These are phyloP conservation scores for Diplogasteroides magnus DNA, from an alignment of 1,140 invertebrate genomes.

Conservation along the genomic window DNA sequence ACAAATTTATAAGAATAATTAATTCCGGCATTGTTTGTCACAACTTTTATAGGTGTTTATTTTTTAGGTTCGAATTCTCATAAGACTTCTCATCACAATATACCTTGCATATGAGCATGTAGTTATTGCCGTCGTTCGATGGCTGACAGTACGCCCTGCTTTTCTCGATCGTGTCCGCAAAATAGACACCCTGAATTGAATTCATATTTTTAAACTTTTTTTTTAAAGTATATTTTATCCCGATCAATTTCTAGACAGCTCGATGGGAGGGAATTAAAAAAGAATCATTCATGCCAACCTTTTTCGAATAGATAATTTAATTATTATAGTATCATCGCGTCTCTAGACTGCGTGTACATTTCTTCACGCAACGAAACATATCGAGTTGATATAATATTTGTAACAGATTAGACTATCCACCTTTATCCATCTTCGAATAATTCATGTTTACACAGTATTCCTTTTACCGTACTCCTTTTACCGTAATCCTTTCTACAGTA, in stretches of 20 bases:
- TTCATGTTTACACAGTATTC: background rate
- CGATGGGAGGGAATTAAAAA: too few species aligned
- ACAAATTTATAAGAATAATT: background rate
- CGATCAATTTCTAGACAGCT: too few species aligned
- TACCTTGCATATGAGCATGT: conserved; percentile 36
- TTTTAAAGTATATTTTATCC: too few species aligned
- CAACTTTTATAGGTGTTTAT: background rate
- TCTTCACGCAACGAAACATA: too few species aligned
- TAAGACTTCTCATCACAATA: too few species aligned
- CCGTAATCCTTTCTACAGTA: background rate
- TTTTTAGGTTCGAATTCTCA: background rate
- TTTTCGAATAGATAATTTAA: too few species aligned
- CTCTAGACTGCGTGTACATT: too few species aligned
- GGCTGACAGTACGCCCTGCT: conserved; percentile 29
- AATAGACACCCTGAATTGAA: conserved; percentile 32
- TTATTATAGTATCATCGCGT: too few species aligned
- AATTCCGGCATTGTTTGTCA: background rate
- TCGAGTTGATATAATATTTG: too few species aligned
- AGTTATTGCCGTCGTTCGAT: conserved; percentile 23
- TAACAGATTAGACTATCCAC: conserved; percentile 3
- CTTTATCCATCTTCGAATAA: background rate
- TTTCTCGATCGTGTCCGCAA: conserved; percentile 35
- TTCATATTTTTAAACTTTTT: background rate
- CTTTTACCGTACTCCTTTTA: background rate
- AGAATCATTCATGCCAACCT: too few species aligned